Base-by-base conservation (phyloP, 2,888 invertebrate genomes). In the Deilephila elpenor region DNA sequence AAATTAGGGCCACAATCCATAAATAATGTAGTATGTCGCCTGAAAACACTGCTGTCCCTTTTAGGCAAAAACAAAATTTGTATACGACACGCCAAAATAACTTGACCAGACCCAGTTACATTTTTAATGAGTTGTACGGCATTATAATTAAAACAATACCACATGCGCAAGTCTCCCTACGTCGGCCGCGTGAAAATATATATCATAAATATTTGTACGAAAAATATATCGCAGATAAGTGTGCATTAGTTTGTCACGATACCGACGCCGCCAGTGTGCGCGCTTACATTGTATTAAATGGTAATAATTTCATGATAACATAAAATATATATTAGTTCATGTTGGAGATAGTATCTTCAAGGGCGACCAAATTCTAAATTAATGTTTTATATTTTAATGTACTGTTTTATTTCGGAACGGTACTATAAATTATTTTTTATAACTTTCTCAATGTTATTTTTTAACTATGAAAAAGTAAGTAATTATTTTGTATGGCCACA, bases 91-190 rank as follows among this genome's bases (percentile, higher is more conserved):
- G 51, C 67, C 67, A 51, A 67, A 67, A 67, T 67, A 67, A 67
- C 67, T 67, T 67, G 67, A 67, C 67, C 67, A 44, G 67, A 67
- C 67, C 67, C 67, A 44, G 67, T 51, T 67, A 67, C 67, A 67
- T 67, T 51, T 67, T 67, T 67, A 51, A 67, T 67, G 67, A 51
- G 67, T 67, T 7, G 20, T 44, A 51, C 51, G 51, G 25, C 51
- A 67, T 67, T 25, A 67, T 67, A 67, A 67, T 37, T 67, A 67
- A 67, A 44, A 51, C 20, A 17, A 60, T 29, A 17, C 51, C 44
- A 51, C 17, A 67, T 8, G 14, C 20, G 44, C 61, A n/a, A 25
- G 56, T 56, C 20, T 25, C 44, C 17, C 6, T 34, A 62, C 19
- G 32, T 34, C 3, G 29, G 0, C 2, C 61, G 32, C 6, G 51